These are phyloP conservation scores for Periparus ater DNA, from an alignment of 2,797 vertebrate genomes.

Conservation along the genomic window DNA sequence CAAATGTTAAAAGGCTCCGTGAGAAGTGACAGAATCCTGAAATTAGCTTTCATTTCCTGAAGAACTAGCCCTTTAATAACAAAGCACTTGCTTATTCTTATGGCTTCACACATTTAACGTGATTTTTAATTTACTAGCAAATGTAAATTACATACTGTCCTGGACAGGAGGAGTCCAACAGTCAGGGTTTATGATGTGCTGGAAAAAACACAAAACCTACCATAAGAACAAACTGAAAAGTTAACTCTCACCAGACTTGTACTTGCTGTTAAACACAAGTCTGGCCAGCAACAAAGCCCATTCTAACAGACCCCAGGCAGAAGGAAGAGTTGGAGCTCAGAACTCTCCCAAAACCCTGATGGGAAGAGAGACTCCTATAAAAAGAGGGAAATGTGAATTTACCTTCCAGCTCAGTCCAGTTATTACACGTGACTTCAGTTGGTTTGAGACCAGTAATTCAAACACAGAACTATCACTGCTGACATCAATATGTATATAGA, in stretches of 20 bases:
- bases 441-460: background rate
- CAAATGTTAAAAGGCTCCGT: background rate
- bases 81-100: background rate
- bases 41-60: background rate
- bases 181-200: background rate
- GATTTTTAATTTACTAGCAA: background rate
- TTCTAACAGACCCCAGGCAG: background rate
- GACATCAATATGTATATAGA: rapidly evolving
- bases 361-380: background rate
- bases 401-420: background rate
- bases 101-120: background rate
- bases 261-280: background rate
- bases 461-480: background rate
- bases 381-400: background rate
- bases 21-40: background rate
- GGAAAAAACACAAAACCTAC: background rate
- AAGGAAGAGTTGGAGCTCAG: background rate
- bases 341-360: background rate
- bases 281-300: background rate
- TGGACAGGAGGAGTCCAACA: background rate
- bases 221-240: background rate
- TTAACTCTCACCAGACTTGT: background rate
- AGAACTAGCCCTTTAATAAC: background rate
- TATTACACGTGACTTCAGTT: background rate
- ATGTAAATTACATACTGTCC: background rate